Evolutionary conservation across 2,888 invertebrate genomes (phyloP).

Genomic region (Mayetiola destructor): DNA sequence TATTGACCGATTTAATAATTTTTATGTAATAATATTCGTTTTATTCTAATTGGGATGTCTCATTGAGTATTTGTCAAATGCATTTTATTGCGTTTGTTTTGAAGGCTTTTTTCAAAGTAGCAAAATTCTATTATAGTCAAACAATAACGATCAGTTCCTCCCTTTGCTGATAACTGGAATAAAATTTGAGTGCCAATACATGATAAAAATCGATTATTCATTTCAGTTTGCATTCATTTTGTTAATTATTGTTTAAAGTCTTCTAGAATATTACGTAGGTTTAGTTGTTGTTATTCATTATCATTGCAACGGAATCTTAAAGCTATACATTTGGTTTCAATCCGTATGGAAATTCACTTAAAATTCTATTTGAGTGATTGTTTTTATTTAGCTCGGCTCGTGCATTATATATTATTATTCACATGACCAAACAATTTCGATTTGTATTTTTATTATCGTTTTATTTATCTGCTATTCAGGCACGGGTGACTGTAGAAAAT

Average conservation of each 20-base stretch:
- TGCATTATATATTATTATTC: background rate
- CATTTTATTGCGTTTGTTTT: background rate
- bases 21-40: background rate
- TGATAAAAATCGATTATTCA: too few species aligned
- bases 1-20: constrained; percentile 20
- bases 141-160: background rate
- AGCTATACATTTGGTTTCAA: background rate
- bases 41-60: background rate
- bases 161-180: background rate
- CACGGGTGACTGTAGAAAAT: background rate
- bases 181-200: too few species aligned
- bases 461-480: background rate
- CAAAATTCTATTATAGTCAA: background rate
- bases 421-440: background rate
- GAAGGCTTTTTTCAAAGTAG: background rate
- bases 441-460: background rate
- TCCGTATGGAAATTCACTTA: too few species aligned
- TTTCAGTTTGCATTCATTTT: too few species aligned
- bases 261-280: too few species aligned
- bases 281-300: background rate
- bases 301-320: background rate
- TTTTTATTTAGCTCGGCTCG: too few species aligned
- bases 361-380: too few species aligned
- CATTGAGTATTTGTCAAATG: background rate
- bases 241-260: too few species aligned